A percentile compares a stretch with the other conserved stretches of the same genome.
phyloP scores from a whole-genome alignment of 2,113 vertebrate species.

The Sorex araneus region DNA sequence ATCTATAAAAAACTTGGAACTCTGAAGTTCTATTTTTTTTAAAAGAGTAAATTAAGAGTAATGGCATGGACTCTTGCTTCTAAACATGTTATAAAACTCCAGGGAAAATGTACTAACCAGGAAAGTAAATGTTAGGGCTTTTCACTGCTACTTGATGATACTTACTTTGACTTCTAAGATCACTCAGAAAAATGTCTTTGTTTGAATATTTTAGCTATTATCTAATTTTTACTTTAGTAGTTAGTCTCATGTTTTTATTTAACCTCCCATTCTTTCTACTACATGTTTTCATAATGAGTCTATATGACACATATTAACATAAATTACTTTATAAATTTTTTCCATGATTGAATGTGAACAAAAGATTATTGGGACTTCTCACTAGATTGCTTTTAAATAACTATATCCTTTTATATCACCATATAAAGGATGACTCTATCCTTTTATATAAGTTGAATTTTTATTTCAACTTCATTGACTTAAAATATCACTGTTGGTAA shows the following conservation, averaged over 20 bases:
- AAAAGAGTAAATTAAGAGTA: neutral
- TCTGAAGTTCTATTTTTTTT: neutral
- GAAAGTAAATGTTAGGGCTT: neutral
- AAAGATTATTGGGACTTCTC: neutral
- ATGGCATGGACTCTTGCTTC: neutral
- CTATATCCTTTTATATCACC: neutral
- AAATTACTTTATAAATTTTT: neutral
- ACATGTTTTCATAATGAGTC: too few species aligned
- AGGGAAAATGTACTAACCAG: neutral
- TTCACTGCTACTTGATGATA: neutral
- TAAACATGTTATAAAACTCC: neutral
- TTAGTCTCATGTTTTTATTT: neutral
- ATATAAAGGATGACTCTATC: neutral
- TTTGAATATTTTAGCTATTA: neutral
- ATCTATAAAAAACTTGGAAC: neutral
- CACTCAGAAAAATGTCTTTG: neutral
- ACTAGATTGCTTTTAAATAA: neutral
- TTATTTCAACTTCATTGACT: too few species aligned
- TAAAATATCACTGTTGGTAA: too few species aligned
- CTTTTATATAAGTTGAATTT: neutral
- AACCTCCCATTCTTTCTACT: neutral
- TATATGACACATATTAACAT: too few species aligned
- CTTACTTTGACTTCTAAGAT: neutral
- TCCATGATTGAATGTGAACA: neutral
- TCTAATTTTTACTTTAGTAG: neutral